Evolutionary conservation across 2,113 vertebrate species (phyloP).

Genomic region (Eulemur rufifrons): DNA sequence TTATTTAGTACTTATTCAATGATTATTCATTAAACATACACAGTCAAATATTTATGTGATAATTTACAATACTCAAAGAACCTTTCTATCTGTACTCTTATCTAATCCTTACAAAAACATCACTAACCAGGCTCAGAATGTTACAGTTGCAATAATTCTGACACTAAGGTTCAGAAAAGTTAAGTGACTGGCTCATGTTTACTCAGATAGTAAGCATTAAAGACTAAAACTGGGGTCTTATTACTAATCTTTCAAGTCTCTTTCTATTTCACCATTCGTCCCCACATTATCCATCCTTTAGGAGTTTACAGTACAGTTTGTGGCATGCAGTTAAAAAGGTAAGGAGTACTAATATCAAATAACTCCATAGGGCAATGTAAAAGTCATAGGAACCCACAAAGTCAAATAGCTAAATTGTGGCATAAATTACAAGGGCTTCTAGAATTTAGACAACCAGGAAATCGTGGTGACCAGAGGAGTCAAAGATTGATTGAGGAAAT

Average conservation of each 20-base stretch:
- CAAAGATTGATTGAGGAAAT: not conserved
- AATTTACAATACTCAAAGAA: slow-evolving; percentile 2
- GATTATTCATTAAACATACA: slow-evolving; percentile 8
- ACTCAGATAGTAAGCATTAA: not conserved
- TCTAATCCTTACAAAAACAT: not conserved
- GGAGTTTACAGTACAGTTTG: not conserved
- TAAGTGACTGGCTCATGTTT: not conserved
- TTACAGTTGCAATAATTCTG: slow-evolving; percentile 37
- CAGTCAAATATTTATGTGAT: slow-evolving; percentile 1
- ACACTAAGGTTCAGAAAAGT: slow-evolving; percentile 19
- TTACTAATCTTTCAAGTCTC: not conserved
- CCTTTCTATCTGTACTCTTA: not conserved
- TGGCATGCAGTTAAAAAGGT: not conserved
- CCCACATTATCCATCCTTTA: not conserved
- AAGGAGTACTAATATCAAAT: not conserved
- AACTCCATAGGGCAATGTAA: not conserved
- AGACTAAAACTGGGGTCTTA: not conserved
- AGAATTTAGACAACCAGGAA: not conserved
- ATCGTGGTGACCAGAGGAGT: not conserved
- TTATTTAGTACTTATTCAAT: not conserved
- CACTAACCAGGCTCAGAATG: not conserved
- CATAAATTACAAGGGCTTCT: not conserved
- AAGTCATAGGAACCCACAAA: not conserved
- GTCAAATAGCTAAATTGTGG: not conserved
- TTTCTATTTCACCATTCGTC: not conserved